Conservation (phyloP, 1,140 invertebrate species). For the Lasaia peninsularis region DNA sequence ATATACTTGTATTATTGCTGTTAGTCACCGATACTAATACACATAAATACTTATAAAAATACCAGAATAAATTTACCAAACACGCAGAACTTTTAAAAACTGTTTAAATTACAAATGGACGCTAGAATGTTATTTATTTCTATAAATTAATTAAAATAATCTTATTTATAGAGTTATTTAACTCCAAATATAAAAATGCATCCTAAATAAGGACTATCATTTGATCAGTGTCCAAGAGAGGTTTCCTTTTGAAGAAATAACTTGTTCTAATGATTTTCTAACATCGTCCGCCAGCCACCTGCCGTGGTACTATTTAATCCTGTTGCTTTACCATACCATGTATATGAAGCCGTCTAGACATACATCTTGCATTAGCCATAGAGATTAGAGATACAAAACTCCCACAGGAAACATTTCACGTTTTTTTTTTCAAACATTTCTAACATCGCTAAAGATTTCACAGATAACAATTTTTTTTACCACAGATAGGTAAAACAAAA, state of each 20-base stretch:
- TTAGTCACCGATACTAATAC: no score
- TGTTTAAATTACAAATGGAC: no score
- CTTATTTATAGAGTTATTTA: neutral
- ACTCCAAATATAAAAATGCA: neutral
- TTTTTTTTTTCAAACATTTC: no score
- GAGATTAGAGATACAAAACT: slow-evolving; percentile 22
- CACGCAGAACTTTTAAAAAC: no score
- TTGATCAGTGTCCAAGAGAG: slow-evolving; percentile 2
- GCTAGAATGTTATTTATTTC: neutral
- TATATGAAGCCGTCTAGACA: slow-evolving; percentile 65
- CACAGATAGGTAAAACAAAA: no score
- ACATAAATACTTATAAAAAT: no score
- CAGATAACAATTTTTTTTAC: no score
- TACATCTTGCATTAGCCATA: slow-evolving; percentile 53
- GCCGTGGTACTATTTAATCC: slow-evolving; percentile 67
- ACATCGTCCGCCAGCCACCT: slow-evolving; percentile 52
- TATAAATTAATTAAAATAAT: neutral
- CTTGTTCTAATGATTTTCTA: slow-evolving; percentile 58
- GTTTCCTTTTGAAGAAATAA: slow-evolving; percentile 9
- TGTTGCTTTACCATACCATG: slow-evolving; percentile 71
- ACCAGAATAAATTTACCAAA: no score
- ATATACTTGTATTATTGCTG: no score
- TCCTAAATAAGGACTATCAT: neutral
- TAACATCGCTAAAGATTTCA: no score
- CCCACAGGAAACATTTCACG: neutral